Evolutionary conservation across 2,888 invertebrate species (phyloP).

Genomic region (Pseudococcus jackbeardsleyi): DNA sequence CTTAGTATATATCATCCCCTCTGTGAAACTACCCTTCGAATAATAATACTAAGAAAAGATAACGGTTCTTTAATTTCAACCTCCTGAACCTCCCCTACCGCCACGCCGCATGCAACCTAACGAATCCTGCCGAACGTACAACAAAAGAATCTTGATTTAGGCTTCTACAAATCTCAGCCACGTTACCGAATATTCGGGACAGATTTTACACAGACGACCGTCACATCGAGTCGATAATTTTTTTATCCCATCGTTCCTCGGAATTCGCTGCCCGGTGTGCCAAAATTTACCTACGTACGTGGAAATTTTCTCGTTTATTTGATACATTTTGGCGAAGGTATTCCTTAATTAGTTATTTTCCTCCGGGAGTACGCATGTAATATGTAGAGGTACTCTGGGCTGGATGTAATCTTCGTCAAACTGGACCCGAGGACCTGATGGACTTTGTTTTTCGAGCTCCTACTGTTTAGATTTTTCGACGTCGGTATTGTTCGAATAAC

Average conservation of each 20-base stretch:
- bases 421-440: too few relatives aligned
- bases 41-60: constrained; percentile 56
- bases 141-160: constrained; percentile 52
- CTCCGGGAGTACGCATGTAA: too few relatives aligned
- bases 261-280: too few relatives aligned
- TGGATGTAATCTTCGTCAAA: too few relatives aligned
- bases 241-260: neutral
- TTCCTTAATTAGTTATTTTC: too few relatives aligned
- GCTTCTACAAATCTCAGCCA: constrained; percentile 45
- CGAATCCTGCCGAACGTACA: constrained; percentile 41
- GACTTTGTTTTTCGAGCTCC: too few relatives aligned
- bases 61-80: constrained; percentile 61
- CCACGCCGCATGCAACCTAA: constrained; percentile 11
- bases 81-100: constrained; percentile 38
- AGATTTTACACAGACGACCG: neutral
- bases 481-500: neutral
- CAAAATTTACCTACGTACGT: too few relatives aligned
- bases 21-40: constrained; percentile 59
- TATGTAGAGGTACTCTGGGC: too few relatives aligned
- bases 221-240: constrained; percentile 17
- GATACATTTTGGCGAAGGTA: too few relatives aligned
- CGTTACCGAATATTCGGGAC: constrained; percentile 50
- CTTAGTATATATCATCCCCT: constrained; percentile 57
- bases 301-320: too few relatives aligned
- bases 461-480: too few relatives aligned